phyloP scores from a whole-genome alignment of 2,113 vertebrate genomes.

The Erpornis zantholeuca region DNA sequence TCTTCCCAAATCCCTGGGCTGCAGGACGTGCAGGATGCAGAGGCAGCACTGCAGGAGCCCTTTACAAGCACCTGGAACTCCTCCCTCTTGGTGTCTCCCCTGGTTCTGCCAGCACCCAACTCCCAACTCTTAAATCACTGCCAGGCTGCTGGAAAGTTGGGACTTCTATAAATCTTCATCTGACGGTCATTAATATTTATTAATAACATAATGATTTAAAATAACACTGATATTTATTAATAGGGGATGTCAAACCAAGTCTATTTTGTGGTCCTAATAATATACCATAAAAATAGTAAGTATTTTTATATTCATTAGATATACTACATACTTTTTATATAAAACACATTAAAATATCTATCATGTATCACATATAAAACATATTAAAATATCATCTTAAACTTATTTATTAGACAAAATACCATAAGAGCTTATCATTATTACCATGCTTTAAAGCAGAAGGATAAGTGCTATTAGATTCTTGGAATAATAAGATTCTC shows the following conservation, averaged over 20 bases:
- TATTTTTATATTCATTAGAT: background rate
- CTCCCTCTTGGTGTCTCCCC: background rate
- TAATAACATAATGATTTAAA: background rate
- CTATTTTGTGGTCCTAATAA: background rate
- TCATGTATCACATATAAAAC: too few relatives aligned
- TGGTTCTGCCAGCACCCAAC: background rate
- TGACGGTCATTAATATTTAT: background rate
- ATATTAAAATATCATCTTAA: background rate
- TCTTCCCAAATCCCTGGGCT: background rate
- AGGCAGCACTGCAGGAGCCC: background rate
- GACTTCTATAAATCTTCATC: background rate
- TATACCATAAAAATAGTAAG: background rate
- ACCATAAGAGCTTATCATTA: background rate
- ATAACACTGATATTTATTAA: background rate
- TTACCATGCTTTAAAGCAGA: background rate
- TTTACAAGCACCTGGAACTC: fast-evolving
- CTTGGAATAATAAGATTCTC: background rate
- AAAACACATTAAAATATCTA: background rate
- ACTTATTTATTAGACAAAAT: background rate
- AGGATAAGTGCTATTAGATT: background rate
- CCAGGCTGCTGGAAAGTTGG: background rate
- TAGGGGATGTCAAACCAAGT: background rate
- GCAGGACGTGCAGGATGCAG: background rate
- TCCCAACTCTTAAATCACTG: background rate
- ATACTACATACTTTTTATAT: background rate